phyloP scores from a whole-genome alignment of 2,888 invertebrate genomes.

The Teleiodes luculella region DNA sequence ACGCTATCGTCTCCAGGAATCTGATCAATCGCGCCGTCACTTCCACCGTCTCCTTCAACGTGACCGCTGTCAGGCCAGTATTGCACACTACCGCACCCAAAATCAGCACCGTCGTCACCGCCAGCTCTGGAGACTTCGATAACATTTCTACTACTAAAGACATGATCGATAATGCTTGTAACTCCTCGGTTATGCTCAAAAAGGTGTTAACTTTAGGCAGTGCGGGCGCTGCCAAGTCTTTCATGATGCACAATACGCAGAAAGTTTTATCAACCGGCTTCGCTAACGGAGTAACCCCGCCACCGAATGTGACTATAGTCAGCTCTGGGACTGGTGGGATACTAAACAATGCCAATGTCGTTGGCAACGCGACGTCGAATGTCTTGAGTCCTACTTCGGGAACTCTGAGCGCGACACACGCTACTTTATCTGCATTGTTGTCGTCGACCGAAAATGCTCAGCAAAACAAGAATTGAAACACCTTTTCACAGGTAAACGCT shows the following conservation, averaged over 20 bases:
- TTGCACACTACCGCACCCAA: slow-evolving; percentile 58
- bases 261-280: slow-evolving; percentile 70
- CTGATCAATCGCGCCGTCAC: slow-evolving; percentile 58
- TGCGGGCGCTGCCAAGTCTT: slow-evolving; percentile 65
- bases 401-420: slow-evolving; percentile 70
- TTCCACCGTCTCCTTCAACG: slow-evolving; percentile 60
- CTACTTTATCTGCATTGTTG: slow-evolving; percentile 67
- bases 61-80: slow-evolving; percentile 56
- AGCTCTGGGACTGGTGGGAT: slow-evolving; percentile 61
- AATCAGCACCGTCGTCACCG: slow-evolving; percentile 52
- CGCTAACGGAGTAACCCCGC: slow-evolving; percentile 64
- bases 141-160: slow-evolving; percentile 70
- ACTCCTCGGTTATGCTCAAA: slow-evolving; percentile 74
- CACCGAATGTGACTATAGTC: slow-evolving; percentile 72
- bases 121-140: slow-evolving; percentile 57
- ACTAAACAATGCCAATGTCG: slow-evolving; percentile 41
- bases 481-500: not conserved
- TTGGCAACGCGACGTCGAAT: slow-evolving; percentile 43
- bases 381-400: slow-evolving; percentile 58
- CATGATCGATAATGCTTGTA: slow-evolving; percentile 74
- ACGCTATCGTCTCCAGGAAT: slow-evolving; percentile 72
- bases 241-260: slow-evolving; percentile 74
- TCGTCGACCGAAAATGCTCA: slow-evolving; percentile 49
- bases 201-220: slow-evolving; percentile 73
- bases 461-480: slow-evolving; percentile 27